Evolutionary conservation across 2,113 vertebrate genomes (phyloP), one percentile per base, ranked within the genome.

Genomic region (Pangasianodon hypophthalmus): DNA sequence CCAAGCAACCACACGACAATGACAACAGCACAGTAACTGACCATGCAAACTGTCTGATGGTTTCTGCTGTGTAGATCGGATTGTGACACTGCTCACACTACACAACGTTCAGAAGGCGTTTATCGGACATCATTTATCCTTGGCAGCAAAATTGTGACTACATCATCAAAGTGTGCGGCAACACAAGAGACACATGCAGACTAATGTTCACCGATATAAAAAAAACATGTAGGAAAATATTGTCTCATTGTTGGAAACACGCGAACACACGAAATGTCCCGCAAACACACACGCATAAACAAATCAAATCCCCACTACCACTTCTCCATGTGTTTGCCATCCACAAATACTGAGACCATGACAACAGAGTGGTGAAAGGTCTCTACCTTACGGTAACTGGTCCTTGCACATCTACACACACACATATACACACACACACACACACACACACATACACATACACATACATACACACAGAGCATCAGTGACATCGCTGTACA

Each of bases 351-450:
- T 88, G 83, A 82, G 56, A 67, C 88, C 86, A 91, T 90, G 88
- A 86, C 86, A 88, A 86, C 89, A 77, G 48, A 89, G 54, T 77
- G 88, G 58, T 86, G 44, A 79, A 26, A 86, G 19, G 80, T 69
- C 50, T 80, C 21, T 73, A 60, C n/a, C 80, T 85, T 89, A 91
- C 81, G n/a, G 88, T 91, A 91, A 91, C 80, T 87, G 69, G 54
- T 81, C 69, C 73, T 37, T 19, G 56, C 37, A 88, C 58, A 71
- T 73, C 56, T 52, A 58, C 48, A 80, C 69, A 77, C 56, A 90
- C 83, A 67, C 21, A 41, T 54, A 64, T 41, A 87, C 32, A 87
- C 54, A 84, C 41, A 67, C 29, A 87, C 44, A 71, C 26, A 48
- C 75, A 44, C 62, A 71, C 26, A 48, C 64, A 44, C 37, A 80